phyloP scores from a whole-genome alignment of 2,888 invertebrate species.

The Omphaloscelis lunosa region DNA sequence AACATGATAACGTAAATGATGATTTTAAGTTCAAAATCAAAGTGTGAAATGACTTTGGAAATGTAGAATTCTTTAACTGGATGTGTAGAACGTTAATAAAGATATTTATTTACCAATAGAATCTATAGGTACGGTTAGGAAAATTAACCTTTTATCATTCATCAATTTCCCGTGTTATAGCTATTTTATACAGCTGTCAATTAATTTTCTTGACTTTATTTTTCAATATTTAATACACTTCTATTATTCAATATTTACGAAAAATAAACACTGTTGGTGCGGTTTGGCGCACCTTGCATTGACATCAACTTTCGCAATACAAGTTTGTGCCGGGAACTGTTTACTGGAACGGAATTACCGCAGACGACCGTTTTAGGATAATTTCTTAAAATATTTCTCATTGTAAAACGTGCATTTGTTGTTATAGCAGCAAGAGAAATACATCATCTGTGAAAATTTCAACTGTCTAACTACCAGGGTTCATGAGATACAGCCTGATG shows the following conservation, averaged over 20 bases:
- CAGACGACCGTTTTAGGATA: constrained; percentile 13
- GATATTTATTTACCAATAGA: neutral
- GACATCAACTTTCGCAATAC: constrained; percentile 56
- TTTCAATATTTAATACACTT: too few relatives aligned
- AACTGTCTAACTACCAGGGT: too few relatives aligned
- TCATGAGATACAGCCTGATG: too few relatives aligned
- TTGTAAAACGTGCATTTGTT: too few relatives aligned
- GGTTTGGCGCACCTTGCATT: constrained; percentile 48
- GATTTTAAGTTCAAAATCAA: neutral
- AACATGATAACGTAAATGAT: neutral
- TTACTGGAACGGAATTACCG: constrained; percentile 33
- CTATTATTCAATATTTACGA: too few relatives aligned
- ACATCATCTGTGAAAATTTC: too few relatives aligned
- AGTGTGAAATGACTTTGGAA: neutral
- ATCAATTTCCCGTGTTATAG: neutral
- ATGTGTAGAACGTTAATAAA: neutral
- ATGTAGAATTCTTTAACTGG: neutral
- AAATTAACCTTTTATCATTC: neutral
- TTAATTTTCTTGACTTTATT: too few relatives aligned
- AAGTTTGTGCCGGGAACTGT: constrained; percentile 48
- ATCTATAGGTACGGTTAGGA: neutral
- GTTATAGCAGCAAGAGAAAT: too few relatives aligned
- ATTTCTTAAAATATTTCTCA: constrained; percentile 23
- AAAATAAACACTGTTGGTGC: constrained; percentile 23
- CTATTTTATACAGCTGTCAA: neutral